Conservation (phyloP, 1,140 invertebrate genomes). For the Drosophila watanabei region DNA sequence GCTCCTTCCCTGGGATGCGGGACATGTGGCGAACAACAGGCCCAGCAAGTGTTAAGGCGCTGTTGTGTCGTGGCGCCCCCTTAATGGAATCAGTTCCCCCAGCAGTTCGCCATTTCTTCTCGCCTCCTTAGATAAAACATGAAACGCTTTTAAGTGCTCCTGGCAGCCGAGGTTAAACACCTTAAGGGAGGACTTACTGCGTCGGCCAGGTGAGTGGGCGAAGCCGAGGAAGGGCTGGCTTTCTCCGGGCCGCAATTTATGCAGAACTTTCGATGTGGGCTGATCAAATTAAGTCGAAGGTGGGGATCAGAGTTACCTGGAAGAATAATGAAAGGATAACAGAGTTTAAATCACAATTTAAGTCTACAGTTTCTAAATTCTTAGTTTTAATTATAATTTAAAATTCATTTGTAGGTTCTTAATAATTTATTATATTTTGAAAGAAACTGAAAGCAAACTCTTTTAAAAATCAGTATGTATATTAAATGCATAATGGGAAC, state of each 20-base stretch:
- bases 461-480: no score
- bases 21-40: constrained; percentile 50
- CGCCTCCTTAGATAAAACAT: constrained; percentile 59
- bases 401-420: no score
- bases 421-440: no score
- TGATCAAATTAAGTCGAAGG: constrained; percentile 23
- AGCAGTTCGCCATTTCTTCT: constrained; percentile 12
- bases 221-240: constrained; percentile 7
- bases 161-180: constrained; percentile 67
- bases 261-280: constrained; percentile 19
- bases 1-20: constrained; percentile 26
- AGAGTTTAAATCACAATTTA: no score
- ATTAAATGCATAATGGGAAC: no score
- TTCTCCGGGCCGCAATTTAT: constrained; percentile 10
- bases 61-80: constrained; percentile 47
- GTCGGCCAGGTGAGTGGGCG: constrained; percentile 35
- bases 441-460: no score
- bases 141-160: constrained; percentile 67
- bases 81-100: constrained; percentile 55
- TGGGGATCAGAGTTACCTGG: background rate
- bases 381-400: no score
- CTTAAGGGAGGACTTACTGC: constrained; percentile 32
- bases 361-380: no score
- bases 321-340: background rate
- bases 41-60: constrained; percentile 49